Percentiles rank a stretch among this genome's conserved stretches.
phyloP scores from a whole-genome alignment of 1,140 invertebrate species.

The Ctenoplectra terminalis region DNA sequence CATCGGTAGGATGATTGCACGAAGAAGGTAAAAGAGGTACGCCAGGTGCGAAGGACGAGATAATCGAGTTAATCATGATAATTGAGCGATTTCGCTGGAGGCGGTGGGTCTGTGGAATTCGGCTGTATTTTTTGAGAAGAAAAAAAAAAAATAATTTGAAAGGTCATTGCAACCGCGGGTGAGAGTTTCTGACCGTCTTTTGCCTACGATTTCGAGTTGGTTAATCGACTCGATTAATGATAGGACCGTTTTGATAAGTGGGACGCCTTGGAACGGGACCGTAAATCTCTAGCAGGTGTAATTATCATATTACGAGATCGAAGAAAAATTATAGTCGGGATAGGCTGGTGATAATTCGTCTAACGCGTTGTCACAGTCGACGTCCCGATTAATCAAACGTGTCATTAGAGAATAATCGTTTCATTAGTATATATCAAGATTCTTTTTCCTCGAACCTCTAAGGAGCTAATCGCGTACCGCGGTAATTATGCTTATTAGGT shows the following conservation, averaged over 20 bases:
- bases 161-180: not conserved
- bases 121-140: not conserved
- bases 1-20: not conserved
- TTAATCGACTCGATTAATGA: not conserved
- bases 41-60: conserved; percentile 2
- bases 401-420: conserved; percentile 5
- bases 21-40: not conserved
- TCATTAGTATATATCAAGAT: not conserved
- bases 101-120: not conserved
- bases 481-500: not conserved
- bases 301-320: conserved; percentile 22
- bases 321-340: not conserved
- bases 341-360: not conserved
- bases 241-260: not conserved
- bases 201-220: conserved; percentile 6
- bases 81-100: conserved; percentile 7
- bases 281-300: not conserved
- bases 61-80: conserved; percentile 32
- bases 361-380: not conserved
- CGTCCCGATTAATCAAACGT: conserved; percentile 17
- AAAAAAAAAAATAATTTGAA: no score
- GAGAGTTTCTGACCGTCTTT: not conserved
- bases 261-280: not conserved
- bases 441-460: not conserved
- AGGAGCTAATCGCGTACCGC: not conserved